These are phyloP conservation scores for Tetranychus truncatus DNA, from an alignment of 2,888 invertebrate genomes.

Conservation along the genomic window DNA sequence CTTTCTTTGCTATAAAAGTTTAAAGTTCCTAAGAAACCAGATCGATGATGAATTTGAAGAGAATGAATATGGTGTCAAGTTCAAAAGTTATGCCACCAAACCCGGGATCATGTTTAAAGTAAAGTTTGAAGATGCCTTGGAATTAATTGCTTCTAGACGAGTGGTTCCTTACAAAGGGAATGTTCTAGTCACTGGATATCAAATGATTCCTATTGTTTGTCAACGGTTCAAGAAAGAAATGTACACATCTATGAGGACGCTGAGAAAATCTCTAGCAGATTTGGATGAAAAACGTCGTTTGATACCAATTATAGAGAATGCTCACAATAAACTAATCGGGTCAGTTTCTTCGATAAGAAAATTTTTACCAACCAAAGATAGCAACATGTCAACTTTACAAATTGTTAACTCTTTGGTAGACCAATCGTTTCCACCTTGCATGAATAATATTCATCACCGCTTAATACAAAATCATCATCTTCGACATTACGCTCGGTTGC, in stretches of 20 bases:
- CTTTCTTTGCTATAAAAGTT: background rate
- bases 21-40: constrained; percentile 44
- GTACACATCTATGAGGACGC: constrained; percentile 35
- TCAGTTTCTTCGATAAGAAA: background rate
- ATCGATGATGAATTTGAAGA: background rate
- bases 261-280: background rate
- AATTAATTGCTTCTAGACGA: constrained; percentile 58
- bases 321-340: background rate
- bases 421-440: constrained; percentile 84
- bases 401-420: constrained; percentile 34
- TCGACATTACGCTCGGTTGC: constrained; percentile 64
- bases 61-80: background rate
- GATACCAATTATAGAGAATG: constrained; percentile 28
- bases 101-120: constrained; percentile 34
- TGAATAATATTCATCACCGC: constrained; percentile 68
- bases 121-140: constrained; percentile 63
- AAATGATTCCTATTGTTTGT: constrained; percentile 63
- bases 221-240: constrained; percentile 53
- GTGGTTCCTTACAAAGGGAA: constrained; percentile 60
- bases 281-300: constrained; percentile 68
- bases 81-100: background rate
- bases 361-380: background rate
- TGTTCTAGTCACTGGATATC: constrained; percentile 67
- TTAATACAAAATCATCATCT: constrained; percentile 66
- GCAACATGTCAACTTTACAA: background rate